Base-by-base conservation (phyloP, 2,113 vertebrate species). In the Embiotoca jacksoni region DNA sequence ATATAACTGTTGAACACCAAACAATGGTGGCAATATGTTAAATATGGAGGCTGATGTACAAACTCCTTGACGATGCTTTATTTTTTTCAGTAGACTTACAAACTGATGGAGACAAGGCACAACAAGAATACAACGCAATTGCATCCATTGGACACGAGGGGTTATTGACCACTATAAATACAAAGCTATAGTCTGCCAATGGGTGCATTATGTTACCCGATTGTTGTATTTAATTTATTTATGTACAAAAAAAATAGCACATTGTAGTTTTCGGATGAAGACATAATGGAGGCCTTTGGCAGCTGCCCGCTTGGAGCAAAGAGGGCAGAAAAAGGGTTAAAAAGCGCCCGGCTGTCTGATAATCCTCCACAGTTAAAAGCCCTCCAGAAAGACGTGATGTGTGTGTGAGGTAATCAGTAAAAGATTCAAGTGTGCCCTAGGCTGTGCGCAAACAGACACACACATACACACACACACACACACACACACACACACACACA, bases 321-420 rank as follows among this genome's bases (percentile, higher is more conserved):
- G 68, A 80, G 78, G 79, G 78, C 62, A 89, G 49, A 57, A 41
- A 80, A 90, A 86, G 89, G 88, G 92, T 92, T 92, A 91, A 92
- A 91, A 78, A 83, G 72, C 67, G 11, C 86, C 78, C 8, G 71
- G 76, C 80, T 86, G 89, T 78, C 75, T 88, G 87, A 90, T 92
- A 89, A 93, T 94, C 88, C 83, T 86, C 80, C 67, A 52, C 82
- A 33, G 81, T 82, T 92, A 91, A 92, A 92, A 90, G 90, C 91
- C 78, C 91, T 93, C 66, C 83, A 92, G 82, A 87, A 83, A 91
- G 83, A 90, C 46, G 37, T 86, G 87, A 88, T 41, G 85, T 91
- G 85, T 91, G 85, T 88, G 85, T 89, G 79, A 92, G 91, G 90
- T 93, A 94, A 93, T 94, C 92, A 94, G 92, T 93, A 91, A 91